Percentiles rank a stretch among this genome's conserved stretches.
phyloP scores from a whole-genome alignment of 2,797 vertebrate genomes.

The Anguilla obscura region DNA sequence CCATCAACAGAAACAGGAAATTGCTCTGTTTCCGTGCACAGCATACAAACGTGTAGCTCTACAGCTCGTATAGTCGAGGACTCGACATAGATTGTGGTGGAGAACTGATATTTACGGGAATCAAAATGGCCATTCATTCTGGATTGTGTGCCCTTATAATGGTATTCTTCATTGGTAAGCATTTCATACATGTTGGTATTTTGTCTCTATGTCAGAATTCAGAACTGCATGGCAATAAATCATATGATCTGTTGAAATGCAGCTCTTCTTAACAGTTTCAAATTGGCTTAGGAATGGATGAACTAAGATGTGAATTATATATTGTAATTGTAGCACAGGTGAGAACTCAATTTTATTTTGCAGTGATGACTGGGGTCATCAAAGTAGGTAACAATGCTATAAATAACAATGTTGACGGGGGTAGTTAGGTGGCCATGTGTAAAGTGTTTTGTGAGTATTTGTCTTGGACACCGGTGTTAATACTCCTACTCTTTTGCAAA shows the following conservation, averaged over 20 bases:
- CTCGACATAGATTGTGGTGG: neutral
- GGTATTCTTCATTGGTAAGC: constrained; percentile 61
- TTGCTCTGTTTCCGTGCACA: constrained; percentile 24
- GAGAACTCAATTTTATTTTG: neutral
- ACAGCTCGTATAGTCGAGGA: neutral
- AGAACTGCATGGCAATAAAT: neutral
- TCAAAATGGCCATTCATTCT: constrained; percentile 27
- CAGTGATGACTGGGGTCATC: neutral
- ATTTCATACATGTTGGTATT: neutral
- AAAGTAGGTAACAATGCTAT: neutral
- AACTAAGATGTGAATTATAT: neutral
- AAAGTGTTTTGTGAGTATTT: neutral
- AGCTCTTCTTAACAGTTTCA: neutral
- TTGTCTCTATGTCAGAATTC: neutral
- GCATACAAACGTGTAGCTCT: neutral
- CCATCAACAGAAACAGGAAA: constrained; percentile 45
- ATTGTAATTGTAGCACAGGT: neutral
- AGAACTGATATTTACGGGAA: constrained; percentile 19
- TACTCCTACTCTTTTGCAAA: too few species aligned
- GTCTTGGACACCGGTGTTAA: too few species aligned
- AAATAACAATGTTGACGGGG: neutral
- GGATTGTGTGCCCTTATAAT: constrained; percentile 38
- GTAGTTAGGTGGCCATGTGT: neutral
- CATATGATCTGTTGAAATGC: neutral
- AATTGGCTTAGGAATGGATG: neutral